Percentiles rank a stretch among this genome's conserved stretches.
Evolutionary conservation across 2,888 invertebrate genomes (phyloP).

Genomic region (Drosophila prostipennis): DNA sequence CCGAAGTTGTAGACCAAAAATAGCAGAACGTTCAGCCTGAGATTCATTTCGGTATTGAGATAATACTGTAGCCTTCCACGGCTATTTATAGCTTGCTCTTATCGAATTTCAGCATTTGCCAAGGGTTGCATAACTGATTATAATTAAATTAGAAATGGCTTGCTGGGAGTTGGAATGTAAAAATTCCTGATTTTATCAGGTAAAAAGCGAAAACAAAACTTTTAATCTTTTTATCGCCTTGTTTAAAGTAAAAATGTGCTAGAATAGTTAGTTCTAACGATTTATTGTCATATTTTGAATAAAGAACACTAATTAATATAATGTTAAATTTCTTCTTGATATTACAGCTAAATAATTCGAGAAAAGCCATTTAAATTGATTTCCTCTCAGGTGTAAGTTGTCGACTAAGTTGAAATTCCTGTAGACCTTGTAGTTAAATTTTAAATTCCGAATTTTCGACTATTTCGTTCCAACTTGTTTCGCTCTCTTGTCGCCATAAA

Average conservation of each 20-base stretch:
- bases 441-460: constrained; percentile 33
- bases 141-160: constrained; percentile 1
- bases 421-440: constrained; percentile 36
- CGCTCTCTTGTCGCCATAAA: constrained; percentile 65
- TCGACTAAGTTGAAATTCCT: constrained; percentile 20
- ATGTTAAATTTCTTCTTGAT: no score
- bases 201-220: not conserved
- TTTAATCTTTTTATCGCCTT: not conserved
- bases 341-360: no score
- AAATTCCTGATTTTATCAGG: constrained; percentile 3
- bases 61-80: not conserved
- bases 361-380: not conserved
- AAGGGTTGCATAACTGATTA: not conserved
- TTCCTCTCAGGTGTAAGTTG: not conserved
- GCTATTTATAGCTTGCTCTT: not conserved
- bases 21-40: constrained; percentile 3
- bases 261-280: no score
- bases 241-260: not conserved
- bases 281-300: no score
- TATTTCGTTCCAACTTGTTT: constrained; percentile 35
- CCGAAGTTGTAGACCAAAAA: constrained; percentile 19
- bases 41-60: constrained; percentile 3
- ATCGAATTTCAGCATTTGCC: not conserved
- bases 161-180: not conserved
- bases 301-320: no score